A percentile compares a stretch with the other conserved stretches of the same genome.
Conservation (phyloP, 2,113 vertebrate genomes). For the Carassius gibelio region DNA sequence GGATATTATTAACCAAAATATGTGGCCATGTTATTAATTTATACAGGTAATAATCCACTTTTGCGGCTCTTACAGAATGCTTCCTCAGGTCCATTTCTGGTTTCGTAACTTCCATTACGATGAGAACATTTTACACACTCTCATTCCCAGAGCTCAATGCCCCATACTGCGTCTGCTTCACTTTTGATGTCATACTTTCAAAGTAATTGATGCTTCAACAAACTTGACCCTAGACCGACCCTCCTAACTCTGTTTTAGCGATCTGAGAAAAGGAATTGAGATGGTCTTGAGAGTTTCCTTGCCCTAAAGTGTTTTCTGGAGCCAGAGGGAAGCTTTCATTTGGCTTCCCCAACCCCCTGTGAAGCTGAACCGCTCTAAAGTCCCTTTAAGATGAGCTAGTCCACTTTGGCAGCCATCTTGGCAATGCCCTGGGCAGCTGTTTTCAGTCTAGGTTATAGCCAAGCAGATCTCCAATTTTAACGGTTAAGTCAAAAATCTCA, state of each 20-base stretch:
- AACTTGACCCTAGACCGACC: slow-evolving; percentile 34
- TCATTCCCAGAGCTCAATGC: background rate
- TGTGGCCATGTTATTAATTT: background rate
- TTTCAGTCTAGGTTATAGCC: slow-evolving; percentile 6
- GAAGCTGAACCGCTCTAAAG: background rate
- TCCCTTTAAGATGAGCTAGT: too few species aligned
- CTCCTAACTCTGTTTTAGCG: slow-evolving; percentile 31
- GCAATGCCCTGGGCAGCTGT: background rate
- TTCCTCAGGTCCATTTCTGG: background rate
- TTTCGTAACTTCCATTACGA: background rate
- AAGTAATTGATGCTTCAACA: slow-evolving; percentile 34
- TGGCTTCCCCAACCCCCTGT: background rate
- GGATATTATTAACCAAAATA: background rate
- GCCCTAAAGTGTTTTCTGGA: slow-evolving; percentile 21
- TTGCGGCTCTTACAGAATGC: background rate
- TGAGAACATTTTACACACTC: background rate
- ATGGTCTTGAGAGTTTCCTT: background rate
- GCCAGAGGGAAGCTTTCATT: background rate
- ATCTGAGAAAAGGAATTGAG: slow-evolving; percentile 13
- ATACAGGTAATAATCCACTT: background rate
- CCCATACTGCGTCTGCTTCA: slow-evolving; percentile 4
- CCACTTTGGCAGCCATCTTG: background rate
- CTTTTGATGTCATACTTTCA: slow-evolving; percentile 8
- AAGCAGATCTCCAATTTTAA: background rate
- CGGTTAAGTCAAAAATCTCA: background rate